Base-by-base conservation (phyloP, 2,888 invertebrate genomes). In the Athalia rosae region DNA sequence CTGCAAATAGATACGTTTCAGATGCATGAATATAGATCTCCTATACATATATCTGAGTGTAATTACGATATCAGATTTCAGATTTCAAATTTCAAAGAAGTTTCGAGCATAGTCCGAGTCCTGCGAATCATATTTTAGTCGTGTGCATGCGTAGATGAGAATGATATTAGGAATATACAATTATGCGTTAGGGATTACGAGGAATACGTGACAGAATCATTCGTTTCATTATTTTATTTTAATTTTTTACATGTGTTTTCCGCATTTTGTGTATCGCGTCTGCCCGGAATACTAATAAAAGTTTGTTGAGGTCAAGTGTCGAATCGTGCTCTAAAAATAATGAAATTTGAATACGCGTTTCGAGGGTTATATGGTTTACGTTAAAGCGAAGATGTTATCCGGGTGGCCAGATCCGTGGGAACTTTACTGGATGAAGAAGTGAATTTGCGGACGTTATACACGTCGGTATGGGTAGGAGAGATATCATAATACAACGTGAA, bases 291-390 rank as follows among this genome's bases (percentile, higher is more conserved):
- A 74, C 48, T 28, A 74, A 74, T 74, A 74, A 47, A 47, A 41
- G 61, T 13, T 8, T 61, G 6, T 15, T 28, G 74, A 62, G 74
- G 74, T 74, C 74, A 74, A 74, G 74, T 74, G 74, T 61, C 74
- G 74, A 74, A 58, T 74, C 74, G 74, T 74, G 74, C 74, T 74
- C 74, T n/a, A 74, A 74, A 74, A 74, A 74, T 74, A 74, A 74
- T 74, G 74, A 74, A 74, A 62, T 74, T 74, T 74, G 61, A 74
- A 74, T 74, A 58, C 74, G 74, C 4, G 61, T 74, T 74, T 74
- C 58, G 28, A 48, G 74, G 28, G n/a, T 9, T 11, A 58, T 13
- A 28, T n/a, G n/a, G 43, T 73, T 43, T 28, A n/a, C 48, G 9
- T 11, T 13, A 0, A 5, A 74, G 28, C n/a, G 13, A 74, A 74